These are phyloP conservation scores for Acromyrmex charruanus DNA, from an alignment of 1,140 invertebrate genomes.

Conservation along the genomic window DNA sequence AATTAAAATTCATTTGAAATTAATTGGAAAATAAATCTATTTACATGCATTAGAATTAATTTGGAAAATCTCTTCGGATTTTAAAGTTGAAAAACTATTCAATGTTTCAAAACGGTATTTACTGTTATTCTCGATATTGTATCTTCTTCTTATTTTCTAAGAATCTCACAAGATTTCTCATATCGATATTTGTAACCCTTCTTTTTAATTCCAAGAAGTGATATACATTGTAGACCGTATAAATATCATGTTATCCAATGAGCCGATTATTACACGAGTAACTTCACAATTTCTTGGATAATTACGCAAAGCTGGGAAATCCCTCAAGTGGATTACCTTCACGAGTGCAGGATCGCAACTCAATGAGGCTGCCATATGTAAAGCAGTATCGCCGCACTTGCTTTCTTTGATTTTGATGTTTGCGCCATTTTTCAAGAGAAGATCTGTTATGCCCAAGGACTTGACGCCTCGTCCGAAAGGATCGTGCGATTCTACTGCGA, in stretches of 20 bases:
- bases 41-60: neutral
- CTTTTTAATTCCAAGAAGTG: neutral
- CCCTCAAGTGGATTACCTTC: constrained; percentile 71
- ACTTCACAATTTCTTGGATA: neutral
- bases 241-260: neutral
- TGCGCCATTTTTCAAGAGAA: constrained; percentile 79
- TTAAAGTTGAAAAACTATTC: neutral
- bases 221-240: neutral
- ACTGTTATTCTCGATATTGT: neutral
- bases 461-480: constrained; percentile 45
- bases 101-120: neutral
- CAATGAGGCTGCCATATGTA: constrained; percentile 78
- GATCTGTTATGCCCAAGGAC: constrained; percentile 67
- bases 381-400: constrained; percentile 76
- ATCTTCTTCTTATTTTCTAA: constrained; percentile 6
- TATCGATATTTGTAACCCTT: neutral
- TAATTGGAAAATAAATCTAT: neutral
- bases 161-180: neutral
- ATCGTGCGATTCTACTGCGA: constrained; percentile 77
- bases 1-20: neutral
- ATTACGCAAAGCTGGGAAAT: neutral
- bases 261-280: neutral
- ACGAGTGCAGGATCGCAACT: constrained; percentile 77
- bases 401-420: constrained; percentile 74
- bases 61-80: neutral